Evolutionary conservation across 2,888 invertebrate species (phyloP), one percentile per base, ranked within the genome.

Genomic region (Eupithecia inturbata): DNA sequence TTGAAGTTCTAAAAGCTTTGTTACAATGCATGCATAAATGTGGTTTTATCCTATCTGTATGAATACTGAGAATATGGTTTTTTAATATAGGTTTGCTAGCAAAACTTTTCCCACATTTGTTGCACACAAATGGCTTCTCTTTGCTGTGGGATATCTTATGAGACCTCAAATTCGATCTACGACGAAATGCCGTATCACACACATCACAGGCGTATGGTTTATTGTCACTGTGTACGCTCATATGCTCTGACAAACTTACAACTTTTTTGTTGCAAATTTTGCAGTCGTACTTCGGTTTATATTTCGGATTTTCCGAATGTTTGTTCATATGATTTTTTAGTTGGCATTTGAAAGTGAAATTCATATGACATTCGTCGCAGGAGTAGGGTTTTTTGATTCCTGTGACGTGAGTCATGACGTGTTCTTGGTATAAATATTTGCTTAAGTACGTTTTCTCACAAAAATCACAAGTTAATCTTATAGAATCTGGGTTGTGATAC

Each of bases 201-300:
- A 64, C 5, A 36, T 36, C 36, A 36, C 64, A 64, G n/a, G 9
- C 12, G 4, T 10, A 36, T 14, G 64, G 33, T 64, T 64, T 64
- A 28, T 19, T 19, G 4, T 64, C 64, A n/a, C 33, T 33, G 33
- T 64, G 64, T 31, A n/a, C 16, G 1, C 10, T 31, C 36, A 64
- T 36, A 36, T 64, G 64, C 0, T 1, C 4, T 3, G n/a, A 2
- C 12, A 64, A 33, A 64, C 9, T 5, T 12, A 3, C 4, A 5
- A 64, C 36, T 36, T 12, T 36, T 36, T 36, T 64, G 36, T 64
- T 36, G 12, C 64, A 64, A n/a, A 64, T 36, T n/a, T 33, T n/a
- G 36, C 64, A 64, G 7, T n/a, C 33, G 16, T 5, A 33, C 14
- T 19, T n/a, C 12, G 64, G 36, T n/a, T 5, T 64, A 1, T 64